phyloP scores from a whole-genome alignment of 2,888 invertebrate species.

The Pseudococcus longispinus region DNA sequence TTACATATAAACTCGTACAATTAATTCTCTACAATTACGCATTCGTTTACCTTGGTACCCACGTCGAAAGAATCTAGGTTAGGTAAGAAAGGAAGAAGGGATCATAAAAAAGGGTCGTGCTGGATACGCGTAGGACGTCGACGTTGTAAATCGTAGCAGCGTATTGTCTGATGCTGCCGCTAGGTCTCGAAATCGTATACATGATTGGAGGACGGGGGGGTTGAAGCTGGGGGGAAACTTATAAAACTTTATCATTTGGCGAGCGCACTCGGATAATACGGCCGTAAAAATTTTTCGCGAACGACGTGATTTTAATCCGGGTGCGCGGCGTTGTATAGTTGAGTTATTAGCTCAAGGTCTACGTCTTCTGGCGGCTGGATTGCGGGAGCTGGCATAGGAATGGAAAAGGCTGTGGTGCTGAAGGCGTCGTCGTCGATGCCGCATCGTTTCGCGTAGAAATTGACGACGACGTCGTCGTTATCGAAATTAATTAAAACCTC shows the following conservation, averaged over 20 bases:
- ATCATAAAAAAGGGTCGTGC: too few species aligned
- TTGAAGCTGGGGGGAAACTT: not conserved
- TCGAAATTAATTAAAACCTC: constrained; percentile 22
- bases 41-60: too few species aligned
- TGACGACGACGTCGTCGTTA: constrained; percentile 1
- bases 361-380: not conserved
- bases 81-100: too few species aligned
- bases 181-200: not conserved
- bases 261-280: not conserved
- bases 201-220: not conserved
- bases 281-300: not conserved
- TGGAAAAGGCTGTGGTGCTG: not conserved
- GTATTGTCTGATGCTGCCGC: not conserved
- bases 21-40: too few species aligned
- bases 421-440: not conserved
- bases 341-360: not conserved
- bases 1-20: too few species aligned
- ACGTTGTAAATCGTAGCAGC: not conserved
- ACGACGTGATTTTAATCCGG: not conserved
- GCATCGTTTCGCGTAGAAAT: not conserved
- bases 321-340: not conserved
- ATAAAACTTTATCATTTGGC: not conserved
- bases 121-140: not conserved
- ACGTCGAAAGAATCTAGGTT: too few species aligned
- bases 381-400: not conserved